Evolutionary conservation across 2,888 invertebrate species (phyloP).

Genomic region (Netelia fuscicornis): DNA sequence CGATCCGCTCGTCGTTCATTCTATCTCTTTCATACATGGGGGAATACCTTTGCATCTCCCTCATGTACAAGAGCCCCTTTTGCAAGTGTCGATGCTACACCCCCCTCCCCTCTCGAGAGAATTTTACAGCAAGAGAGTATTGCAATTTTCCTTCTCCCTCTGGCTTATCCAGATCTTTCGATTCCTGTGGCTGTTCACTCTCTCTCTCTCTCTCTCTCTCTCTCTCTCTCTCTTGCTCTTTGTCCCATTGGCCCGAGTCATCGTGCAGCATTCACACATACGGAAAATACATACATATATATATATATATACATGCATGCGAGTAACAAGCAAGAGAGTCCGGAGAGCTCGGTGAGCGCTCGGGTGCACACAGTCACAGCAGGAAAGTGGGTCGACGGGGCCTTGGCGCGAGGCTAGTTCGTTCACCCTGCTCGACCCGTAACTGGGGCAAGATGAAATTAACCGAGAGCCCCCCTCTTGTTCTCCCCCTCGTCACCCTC

Average conservation of each 20-base stretch:
- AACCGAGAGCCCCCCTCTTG: conserved; percentile 83
- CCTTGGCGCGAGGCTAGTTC: conserved; percentile 87
- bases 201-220: conserved; percentile 70
- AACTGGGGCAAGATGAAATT: conserved; percentile 89
- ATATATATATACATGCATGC: conserved; percentile 3
- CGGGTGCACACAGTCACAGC: conserved; percentile 67
- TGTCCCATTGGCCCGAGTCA: conserved; percentile 61
- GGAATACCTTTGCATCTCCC: conserved; percentile 26
- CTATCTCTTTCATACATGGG: conserved; percentile 61
- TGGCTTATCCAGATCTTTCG: conserved; percentile 19
- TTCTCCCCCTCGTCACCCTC: conserved; percentile 80
- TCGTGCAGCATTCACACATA: conserved; percentile 31
- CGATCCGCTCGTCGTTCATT: conserved; percentile 66
- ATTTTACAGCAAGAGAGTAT: background rate
- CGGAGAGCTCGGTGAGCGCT: conserved; percentile 32
- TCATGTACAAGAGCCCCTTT: conserved; percentile 1
- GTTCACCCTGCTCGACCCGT: conserved; percentile 87
- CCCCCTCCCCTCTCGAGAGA: background rate
- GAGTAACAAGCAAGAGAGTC: conserved; percentile 28
- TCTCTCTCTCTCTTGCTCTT: conserved; percentile 63
- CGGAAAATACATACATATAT: background rate
- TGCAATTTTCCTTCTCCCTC: conserved; percentile 11
- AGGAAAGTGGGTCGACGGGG: conserved; percentile 84
- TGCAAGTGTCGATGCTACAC: background rate
- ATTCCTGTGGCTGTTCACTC: conserved; percentile 32